These are phyloP conservation scores for Anthonomus grandis DNA, from an alignment of 1,140 invertebrate genomes.

Conservation along the genomic window DNA sequence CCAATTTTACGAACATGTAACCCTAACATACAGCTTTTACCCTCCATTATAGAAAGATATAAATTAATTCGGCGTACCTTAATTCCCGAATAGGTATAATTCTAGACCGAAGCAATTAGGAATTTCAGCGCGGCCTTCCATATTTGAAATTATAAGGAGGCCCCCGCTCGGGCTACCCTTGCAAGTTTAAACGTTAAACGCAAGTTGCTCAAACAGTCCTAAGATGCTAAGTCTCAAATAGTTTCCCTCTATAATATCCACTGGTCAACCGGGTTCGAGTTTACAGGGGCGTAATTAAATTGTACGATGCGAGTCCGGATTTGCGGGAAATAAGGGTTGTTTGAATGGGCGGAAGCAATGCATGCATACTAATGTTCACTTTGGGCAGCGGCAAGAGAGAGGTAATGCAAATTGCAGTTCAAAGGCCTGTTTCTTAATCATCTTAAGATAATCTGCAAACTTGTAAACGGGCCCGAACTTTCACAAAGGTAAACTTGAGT, in stretches of 20 bases:
- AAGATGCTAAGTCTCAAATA: conserved; percentile 44
- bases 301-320: conserved; percentile 40
- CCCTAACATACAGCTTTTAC: too few species aligned
- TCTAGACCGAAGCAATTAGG: conserved; percentile 25
- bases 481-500: conserved; percentile 25
- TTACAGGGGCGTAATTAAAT: conserved; percentile 43
- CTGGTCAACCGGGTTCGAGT: conserved; percentile 40
- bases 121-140: conserved; percentile 20
- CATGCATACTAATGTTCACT: conserved; percentile 38
- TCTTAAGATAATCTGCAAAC: conserved; percentile 35
- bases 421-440: conserved; percentile 34
- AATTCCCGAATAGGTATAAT: conserved; percentile 28
- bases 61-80: conserved; percentile 23
- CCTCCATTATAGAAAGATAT: too few species aligned
- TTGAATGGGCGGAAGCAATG: conserved; percentile 39
- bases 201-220: conserved; percentile 38
- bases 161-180: too few species aligned
- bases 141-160: conserved; percentile 29
- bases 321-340: conserved; percentile 38
- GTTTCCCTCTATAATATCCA: conserved; percentile 45
- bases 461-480: conserved; percentile 27
- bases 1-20: too few species aligned
- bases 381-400: conserved; percentile 22
- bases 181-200: conserved; percentile 40
- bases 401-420: conserved; percentile 34